A percentile compares a stretch with the other conserved stretches of the same genome.
Conservation (phyloP, 2,113 vertebrate species). For the Corythoichthys intestinalis region DNA sequence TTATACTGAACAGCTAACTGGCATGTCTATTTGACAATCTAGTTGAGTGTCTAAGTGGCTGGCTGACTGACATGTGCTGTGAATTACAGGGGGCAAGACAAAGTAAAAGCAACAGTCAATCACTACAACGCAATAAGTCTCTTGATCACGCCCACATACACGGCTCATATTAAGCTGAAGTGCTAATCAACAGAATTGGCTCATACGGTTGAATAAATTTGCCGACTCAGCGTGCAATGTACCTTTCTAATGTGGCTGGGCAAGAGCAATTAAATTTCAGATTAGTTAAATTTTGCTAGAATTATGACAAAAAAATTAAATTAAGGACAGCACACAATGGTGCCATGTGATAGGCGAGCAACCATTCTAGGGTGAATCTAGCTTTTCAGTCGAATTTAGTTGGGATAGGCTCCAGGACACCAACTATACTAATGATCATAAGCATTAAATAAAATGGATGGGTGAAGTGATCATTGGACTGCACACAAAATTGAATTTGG, state of each 20-base stretch:
- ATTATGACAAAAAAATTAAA: background rate
- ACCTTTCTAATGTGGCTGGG: background rate
- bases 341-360: background rate
- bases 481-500: background rate
- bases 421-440: no score
- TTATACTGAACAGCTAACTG: slow-evolving; percentile 45
- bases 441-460: no score
- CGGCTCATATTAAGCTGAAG: background rate
- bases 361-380: background rate
- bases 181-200: slow-evolving; percentile 3
- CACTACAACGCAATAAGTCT: slow-evolving; percentile 15
- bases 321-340: background rate
- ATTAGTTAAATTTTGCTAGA: background rate
- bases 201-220: background rate
- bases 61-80: slow-evolving; percentile 40
- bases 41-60: slow-evolving; percentile 40
- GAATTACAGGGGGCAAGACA: slow-evolving; percentile 17
- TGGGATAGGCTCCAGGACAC: no score
- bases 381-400: no score
- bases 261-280: background rate
- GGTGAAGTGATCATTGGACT: no score
- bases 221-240: slow-evolving; percentile 1
- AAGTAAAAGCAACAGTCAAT: slow-evolving; percentile 31
- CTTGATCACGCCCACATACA: slow-evolving; percentile 12
- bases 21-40: slow-evolving; percentile 45